Evolutionary conservation across 1,140 invertebrate genomes (phyloP).

Genomic region (Formica selysi): DNA sequence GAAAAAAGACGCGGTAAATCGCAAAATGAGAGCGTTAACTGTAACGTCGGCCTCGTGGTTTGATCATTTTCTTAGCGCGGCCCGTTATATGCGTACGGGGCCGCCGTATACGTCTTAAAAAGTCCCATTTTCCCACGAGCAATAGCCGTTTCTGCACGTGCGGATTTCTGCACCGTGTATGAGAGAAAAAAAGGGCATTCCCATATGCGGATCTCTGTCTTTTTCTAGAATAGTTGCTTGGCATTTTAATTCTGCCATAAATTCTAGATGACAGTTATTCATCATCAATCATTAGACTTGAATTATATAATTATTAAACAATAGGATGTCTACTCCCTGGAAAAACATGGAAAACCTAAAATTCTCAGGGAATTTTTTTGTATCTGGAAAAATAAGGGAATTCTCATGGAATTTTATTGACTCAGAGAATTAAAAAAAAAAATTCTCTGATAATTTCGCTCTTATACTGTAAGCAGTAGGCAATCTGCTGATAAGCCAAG

Average conservation of each 20-base stretch:
- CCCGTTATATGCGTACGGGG: slow-evolving; percentile 66
- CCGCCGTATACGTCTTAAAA: slow-evolving; percentile 54
- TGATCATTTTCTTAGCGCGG: slow-evolving; percentile 66
- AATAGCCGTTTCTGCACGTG: neutral
- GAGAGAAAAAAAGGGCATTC: neutral
- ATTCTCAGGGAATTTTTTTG: no score
- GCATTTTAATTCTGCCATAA: neutral
- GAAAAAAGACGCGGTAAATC: slow-evolving; percentile 43
- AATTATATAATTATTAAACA: no score
- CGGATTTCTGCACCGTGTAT: neutral
- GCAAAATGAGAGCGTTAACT: slow-evolving; percentile 73
- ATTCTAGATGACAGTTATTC: neutral
- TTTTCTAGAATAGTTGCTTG: slow-evolving; percentile 21
- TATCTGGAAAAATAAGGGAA: no score
- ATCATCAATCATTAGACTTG: neutral
- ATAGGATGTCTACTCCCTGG: no score
- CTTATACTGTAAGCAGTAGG: no score
- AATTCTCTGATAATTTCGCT: no score
- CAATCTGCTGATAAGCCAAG: no score
- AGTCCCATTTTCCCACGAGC: slow-evolving; percentile 69
- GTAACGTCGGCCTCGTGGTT: slow-evolving; percentile 66
- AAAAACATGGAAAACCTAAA: no score
- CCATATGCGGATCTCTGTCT: neutral
- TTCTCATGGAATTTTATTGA: no score
- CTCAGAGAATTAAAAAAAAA: no score